These are phyloP conservation scores for Troides aeacus DNA, from an alignment of 2,888 invertebrate species.

Conservation along the genomic window DNA sequence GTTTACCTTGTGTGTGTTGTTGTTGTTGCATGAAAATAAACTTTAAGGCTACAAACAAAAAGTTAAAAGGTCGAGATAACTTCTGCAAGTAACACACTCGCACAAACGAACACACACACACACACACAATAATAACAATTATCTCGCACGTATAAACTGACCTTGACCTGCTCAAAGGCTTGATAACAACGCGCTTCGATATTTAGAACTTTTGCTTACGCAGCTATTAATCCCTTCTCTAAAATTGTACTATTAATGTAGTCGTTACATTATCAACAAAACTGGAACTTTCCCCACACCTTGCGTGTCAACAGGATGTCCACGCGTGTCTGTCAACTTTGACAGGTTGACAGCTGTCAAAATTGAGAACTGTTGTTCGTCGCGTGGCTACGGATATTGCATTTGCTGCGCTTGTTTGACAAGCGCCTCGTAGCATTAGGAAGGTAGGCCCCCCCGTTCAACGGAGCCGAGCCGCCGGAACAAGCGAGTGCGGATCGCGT, in stretches of 20 bases:
- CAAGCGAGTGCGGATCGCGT: slow-evolving; percentile 31
- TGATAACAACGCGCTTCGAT: slow-evolving; percentile 19
- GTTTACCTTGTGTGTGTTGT: not conserved
- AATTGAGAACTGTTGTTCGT: slow-evolving; percentile 43
- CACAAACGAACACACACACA: not conserved
- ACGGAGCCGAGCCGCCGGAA: slow-evolving; percentile 9
- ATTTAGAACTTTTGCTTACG: slow-evolving; percentile 39
- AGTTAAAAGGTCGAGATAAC: not conserved
- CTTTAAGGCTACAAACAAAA: not conserved
- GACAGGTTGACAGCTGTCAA: slow-evolving; percentile 34
- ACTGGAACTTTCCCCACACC: not conserved
- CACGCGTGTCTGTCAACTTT: not conserved
- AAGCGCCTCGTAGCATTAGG: slow-evolving; percentile 66
- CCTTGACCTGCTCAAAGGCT: not conserved
- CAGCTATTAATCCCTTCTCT: slow-evolving; percentile 6
- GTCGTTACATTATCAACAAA: not conserved
- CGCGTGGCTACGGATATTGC: slow-evolving; percentile 48
- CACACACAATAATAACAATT: not conserved
- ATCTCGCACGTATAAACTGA: not conserved
- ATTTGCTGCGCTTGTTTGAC: slow-evolving; percentile 76
- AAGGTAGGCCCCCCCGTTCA: slow-evolving; percentile 7
- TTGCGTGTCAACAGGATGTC: not conserved
- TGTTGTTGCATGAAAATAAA: not conserved
- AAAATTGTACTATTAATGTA: slow-evolving; percentile 7
- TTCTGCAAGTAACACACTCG: too few species aligned